phyloP scores from a whole-genome alignment of 2,888 invertebrate species.

The Cyclophora albipunctata region DNA sequence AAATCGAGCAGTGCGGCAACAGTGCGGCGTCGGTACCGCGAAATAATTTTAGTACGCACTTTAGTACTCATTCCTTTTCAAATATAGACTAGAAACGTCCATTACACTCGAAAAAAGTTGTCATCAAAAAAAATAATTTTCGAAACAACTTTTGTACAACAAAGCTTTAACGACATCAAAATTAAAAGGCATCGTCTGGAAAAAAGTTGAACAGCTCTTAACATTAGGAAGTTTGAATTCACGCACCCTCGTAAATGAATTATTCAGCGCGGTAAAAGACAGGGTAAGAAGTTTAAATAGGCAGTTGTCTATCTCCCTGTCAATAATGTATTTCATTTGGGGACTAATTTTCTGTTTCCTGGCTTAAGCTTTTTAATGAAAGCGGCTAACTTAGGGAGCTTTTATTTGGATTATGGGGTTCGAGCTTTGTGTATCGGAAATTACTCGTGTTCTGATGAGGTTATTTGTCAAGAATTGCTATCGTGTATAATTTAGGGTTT shows the following conservation, averaged over 20 bases:
- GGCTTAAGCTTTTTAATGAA: slow-evolving; percentile 12
- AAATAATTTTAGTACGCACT: too few species aligned
- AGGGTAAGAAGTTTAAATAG: slow-evolving; percentile 42
- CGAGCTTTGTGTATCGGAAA: not conserved
- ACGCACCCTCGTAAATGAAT: slow-evolving; percentile 55
- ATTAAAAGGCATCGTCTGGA: slow-evolving; percentile 28
- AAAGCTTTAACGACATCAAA: slow-evolving; percentile 31
- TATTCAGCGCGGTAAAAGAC: slow-evolving; percentile 46
- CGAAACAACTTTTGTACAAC: slow-evolving; percentile 17
- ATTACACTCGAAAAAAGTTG: not conserved
- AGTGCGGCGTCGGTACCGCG: too few species aligned
- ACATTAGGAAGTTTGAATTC: slow-evolving; percentile 37
- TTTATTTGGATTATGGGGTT: slow-evolving; percentile 4
- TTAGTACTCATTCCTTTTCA: not conserved
- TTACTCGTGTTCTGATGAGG: too few species aligned
- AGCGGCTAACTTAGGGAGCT: slow-evolving; percentile 1
- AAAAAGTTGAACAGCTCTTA: slow-evolving; percentile 31
- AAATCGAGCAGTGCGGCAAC: too few species aligned
- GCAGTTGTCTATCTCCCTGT: slow-evolving; percentile 49
- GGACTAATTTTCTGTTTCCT: slow-evolving; percentile 28
- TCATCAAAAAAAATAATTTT: slow-evolving; percentile 14
- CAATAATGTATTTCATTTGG: slow-evolving; percentile 51
- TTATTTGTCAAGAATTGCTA: too few species aligned
- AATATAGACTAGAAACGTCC: not conserved
- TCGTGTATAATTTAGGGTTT: too few species aligned